These are phyloP conservation scores for Mactromeris polynyma DNA, from an alignment of 2,888 invertebrate genomes.

Conservation along the genomic window DNA sequence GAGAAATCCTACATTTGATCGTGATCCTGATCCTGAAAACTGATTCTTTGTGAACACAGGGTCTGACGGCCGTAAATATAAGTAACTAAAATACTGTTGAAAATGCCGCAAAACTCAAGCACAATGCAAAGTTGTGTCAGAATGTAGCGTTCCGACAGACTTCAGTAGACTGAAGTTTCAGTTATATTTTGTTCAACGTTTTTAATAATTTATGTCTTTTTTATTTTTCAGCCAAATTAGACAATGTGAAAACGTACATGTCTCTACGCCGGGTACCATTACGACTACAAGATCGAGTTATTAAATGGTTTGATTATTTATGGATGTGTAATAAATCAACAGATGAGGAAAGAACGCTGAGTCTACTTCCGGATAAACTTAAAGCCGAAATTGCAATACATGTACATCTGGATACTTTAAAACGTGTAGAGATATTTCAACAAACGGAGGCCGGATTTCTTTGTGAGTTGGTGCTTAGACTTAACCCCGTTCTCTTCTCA, in stretches of 20 bases:
- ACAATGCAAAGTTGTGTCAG: no score
- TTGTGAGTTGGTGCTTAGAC: slow-evolving; percentile 97
- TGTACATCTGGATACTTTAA: slow-evolving; percentile 98
- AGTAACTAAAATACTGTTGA: no score
- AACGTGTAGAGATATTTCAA: slow-evolving; percentile 97
- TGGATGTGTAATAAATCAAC: slow-evolving; percentile 99
- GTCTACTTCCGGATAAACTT: slow-evolving; percentile 92
- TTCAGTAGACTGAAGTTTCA: no score
- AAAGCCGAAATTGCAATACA: slow-evolving; percentile 99
- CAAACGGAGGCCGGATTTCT: slow-evolving; percentile 99
- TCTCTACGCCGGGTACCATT: slow-evolving; percentile 97
- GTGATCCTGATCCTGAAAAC: no score
- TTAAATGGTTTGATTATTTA: slow-evolving; percentile 99
- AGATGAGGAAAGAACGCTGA: slow-evolving; percentile 94
- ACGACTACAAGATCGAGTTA: slow-evolving; percentile 98
- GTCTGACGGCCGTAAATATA: no score
- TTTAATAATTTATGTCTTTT: neutral
- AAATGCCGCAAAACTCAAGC: no score
- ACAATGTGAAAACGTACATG: slow-evolving; percentile 99
- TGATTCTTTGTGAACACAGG: no score
- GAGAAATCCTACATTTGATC: no score
- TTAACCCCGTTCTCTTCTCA: slow-evolving; percentile 98
- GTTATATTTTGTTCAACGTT: no score
- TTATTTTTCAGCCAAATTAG: slow-evolving; percentile 95
- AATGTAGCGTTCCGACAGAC: no score